These are phyloP conservation scores for Trypoxylon attenuatum DNA, from an alignment of 2,888 invertebrate genomes.

Conservation along the genomic window DNA sequence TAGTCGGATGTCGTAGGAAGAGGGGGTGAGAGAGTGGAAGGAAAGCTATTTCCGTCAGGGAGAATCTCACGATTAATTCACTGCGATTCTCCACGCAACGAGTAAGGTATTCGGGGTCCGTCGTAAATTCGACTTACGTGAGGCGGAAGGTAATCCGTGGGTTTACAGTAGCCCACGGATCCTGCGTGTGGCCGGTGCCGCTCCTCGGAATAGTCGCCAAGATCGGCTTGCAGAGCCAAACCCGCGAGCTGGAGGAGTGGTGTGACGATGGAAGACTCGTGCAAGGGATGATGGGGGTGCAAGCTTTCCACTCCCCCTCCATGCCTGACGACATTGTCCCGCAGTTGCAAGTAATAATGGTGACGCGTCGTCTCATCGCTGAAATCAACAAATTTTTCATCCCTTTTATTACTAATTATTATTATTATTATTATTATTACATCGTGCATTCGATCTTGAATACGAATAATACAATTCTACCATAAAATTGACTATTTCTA, in stretches of 20 bases:
- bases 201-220: conserved; percentile 85
- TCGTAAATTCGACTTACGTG: conserved; percentile 73
- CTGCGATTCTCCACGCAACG: background rate
- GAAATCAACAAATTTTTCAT: too few relatives aligned
- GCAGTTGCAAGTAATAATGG: conserved; percentile 95
- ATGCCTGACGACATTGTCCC: conserved; percentile 85
- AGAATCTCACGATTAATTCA: background rate
- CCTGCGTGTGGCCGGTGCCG: conserved; percentile 69
- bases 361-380: conserved; percentile 93
- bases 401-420: too few relatives aligned
- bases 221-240: conserved; percentile 93
- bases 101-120: background rate
- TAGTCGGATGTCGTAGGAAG: too few relatives aligned
- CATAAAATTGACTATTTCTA: background rate
- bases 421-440: too few relatives aligned
- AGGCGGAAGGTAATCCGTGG: conserved; percentile 89
- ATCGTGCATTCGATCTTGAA: too few relatives aligned
- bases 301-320: conserved; percentile 73
- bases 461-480: background rate
- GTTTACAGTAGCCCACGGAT: conserved; percentile 82
- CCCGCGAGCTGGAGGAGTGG: conserved; percentile 89
- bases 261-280: conserved; percentile 81
- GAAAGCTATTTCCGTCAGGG: background rate
- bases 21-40: too few relatives aligned
- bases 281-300: conserved; percentile 72